Conservation (phyloP, 2,888 invertebrate species). For the Rhamnusium bicolor region DNA sequence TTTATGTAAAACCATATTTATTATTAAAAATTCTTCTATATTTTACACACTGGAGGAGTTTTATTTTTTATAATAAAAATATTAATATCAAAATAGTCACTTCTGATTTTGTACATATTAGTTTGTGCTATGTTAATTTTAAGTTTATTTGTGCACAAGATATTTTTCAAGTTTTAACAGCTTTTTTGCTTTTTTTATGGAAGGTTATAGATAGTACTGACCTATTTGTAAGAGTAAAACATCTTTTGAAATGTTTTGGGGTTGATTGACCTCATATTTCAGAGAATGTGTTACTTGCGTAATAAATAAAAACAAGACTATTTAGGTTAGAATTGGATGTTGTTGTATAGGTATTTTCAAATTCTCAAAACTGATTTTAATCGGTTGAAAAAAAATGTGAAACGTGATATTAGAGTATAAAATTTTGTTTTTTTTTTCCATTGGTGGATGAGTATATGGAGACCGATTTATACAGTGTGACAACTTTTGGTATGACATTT, state of each 20-base stretch:
- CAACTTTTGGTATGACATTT: conserved; percentile 11
- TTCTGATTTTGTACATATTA: conserved; percentile 10
- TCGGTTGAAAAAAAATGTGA: conserved; percentile 28
- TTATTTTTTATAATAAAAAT: conserved; percentile 13
- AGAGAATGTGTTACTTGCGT: conserved; percentile 4
- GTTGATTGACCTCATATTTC: not conserved
- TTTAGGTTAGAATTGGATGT: conserved; percentile 29
- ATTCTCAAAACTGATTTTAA: conserved; percentile 23
- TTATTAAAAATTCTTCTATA: not conserved
- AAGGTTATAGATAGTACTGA: conserved; percentile 21
- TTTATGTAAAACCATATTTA: conserved; percentile 11
- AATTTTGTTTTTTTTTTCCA: conserved; percentile 10
- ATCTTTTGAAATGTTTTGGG: not conserved
- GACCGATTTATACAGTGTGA: conserved; percentile 19
- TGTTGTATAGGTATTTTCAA: conserved; percentile 30
- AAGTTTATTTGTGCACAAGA: conserved; percentile 26
- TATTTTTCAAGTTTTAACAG: conserved; percentile 2
- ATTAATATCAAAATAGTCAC: conserved; percentile 19
- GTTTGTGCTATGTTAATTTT: conserved; percentile 24
- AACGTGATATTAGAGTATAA: conserved; percentile 35
- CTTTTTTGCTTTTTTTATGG: conserved; percentile 17
- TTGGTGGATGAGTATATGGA: conserved; percentile 18
- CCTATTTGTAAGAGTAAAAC: conserved; percentile 15
- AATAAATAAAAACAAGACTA: conserved; percentile 21
- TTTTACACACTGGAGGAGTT: conserved; percentile 6